Percentiles rank a stretch among this genome's conserved stretches.
phyloP scores from a whole-genome alignment of 2,113 vertebrate genomes.

The Ictidomys tridecemlineatus region DNA sequence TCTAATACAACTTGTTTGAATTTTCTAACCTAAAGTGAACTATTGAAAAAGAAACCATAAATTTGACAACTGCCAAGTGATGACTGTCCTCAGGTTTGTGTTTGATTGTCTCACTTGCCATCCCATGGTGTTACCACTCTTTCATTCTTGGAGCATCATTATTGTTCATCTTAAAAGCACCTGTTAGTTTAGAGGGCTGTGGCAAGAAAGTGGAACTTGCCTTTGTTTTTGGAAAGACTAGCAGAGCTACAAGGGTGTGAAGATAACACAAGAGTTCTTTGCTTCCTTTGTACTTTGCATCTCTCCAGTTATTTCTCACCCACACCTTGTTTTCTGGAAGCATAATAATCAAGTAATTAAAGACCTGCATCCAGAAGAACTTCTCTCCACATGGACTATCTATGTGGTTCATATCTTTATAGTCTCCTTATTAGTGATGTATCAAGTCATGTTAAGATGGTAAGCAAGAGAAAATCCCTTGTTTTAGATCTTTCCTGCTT shows the following conservation, averaged over 20 bases:
- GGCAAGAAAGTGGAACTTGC: not conserved
- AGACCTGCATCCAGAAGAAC: not conserved
- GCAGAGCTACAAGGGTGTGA: not conserved
- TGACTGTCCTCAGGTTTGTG: not conserved
- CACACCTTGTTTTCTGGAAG: not conserved
- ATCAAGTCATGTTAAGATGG: not conserved
- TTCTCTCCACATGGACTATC: not conserved
- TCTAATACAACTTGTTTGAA: not conserved
- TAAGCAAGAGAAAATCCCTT: not conserved
- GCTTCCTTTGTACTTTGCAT: not conserved
- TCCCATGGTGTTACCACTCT: not conserved
- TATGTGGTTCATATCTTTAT: not conserved
- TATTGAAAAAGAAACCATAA: not conserved
- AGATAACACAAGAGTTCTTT: not conserved
- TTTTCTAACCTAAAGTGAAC: constrained; percentile 6
- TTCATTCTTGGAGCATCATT: not conserved
- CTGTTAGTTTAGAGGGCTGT: not conserved
- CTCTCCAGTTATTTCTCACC: not conserved
- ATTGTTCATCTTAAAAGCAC: not conserved
- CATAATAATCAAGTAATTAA: not conserved
- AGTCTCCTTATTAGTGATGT: constrained; percentile 13
- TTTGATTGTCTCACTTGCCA: not conserved
- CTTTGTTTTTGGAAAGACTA: not conserved
- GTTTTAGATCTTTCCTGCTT: not conserved
- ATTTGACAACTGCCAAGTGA: not conserved